Conservation (phyloP, 1,140 invertebrate species). For the Ceratoteleas bidentatus region DNA sequence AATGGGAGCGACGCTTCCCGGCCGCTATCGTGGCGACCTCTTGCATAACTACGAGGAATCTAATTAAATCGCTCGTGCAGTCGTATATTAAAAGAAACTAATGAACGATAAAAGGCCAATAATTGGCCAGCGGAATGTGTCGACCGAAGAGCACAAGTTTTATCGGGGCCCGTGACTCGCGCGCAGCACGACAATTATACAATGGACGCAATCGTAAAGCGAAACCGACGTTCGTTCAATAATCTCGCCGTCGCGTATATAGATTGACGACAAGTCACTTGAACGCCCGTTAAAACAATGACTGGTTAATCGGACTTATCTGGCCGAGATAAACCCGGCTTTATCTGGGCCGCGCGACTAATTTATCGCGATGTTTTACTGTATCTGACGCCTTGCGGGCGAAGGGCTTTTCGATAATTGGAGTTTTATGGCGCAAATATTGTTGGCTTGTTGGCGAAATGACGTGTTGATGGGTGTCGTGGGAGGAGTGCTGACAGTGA, state of each 20-base stretch:
- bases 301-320: conserved; percentile 52
- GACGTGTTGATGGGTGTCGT: too few relatives aligned
- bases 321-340: conserved; percentile 32
- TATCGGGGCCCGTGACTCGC: conserved; percentile 11
- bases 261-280: conserved; percentile 39
- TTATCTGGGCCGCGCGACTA: conserved; percentile 34
- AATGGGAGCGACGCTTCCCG: neutral
- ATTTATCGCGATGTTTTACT: conserved; percentile 15
- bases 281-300: conserved; percentile 39
- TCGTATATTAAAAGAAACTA: conserved; percentile 47
- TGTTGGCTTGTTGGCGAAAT: too few relatives aligned
- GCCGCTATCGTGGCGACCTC: conserved; percentile 3
- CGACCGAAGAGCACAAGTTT: conserved; percentile 45
- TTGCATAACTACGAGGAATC: conserved; percentile 33
- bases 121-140: conserved; percentile 49
- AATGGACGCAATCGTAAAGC: conserved; percentile 48
- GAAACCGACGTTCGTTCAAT: conserved; percentile 59
- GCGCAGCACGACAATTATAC: conserved; percentile 49
- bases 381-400: neutral
- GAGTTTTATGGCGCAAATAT: too few relatives aligned
- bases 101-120: conserved; percentile 46
- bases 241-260: conserved; percentile 43
- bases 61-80: conserved; percentile 47
- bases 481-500: too few relatives aligned
- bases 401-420: too few relatives aligned